phyloP scores from a whole-genome alignment of 2,113 vertebrate genomes.

The Saccopteryx leptura region DNA sequence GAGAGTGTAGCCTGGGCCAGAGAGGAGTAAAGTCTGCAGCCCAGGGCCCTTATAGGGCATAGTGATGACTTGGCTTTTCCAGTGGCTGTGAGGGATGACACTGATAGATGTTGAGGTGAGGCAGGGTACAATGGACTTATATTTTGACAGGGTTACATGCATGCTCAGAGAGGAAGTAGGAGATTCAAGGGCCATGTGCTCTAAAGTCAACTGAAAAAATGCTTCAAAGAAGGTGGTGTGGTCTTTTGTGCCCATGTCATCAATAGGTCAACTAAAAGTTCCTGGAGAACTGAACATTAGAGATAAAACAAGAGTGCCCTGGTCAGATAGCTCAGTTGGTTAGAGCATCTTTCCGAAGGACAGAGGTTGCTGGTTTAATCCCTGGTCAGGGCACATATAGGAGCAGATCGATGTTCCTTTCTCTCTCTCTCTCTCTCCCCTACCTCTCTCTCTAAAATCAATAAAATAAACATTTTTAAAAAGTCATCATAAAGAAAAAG shows the following conservation, averaged over 20 bases:
- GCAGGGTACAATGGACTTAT: neutral
- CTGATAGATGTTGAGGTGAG: neutral
- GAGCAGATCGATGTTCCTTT: no score
- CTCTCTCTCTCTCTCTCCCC: no score
- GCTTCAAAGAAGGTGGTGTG: neutral
- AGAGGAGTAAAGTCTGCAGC: neutral
- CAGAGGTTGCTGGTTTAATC: no score
- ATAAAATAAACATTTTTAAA: no score
- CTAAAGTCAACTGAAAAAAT: conserved; percentile 5
- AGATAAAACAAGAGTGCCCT: neutral
- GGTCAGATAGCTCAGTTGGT: no score
- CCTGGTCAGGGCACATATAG: no score
- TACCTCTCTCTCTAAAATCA: no score
- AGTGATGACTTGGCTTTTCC: neutral
- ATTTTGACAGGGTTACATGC: neutral
- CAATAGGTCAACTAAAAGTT: neutral
- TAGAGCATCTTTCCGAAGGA: no score
- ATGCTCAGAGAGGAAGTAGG: neutral
- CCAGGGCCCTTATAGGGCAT: accelerated
- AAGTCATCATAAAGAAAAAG: neutral
- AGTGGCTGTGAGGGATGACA: neutral
- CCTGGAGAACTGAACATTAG: neutral
- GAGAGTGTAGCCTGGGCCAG: accelerated
- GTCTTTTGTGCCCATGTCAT: neutral
- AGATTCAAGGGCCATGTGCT: no score